phyloP scores from a whole-genome alignment of 2,797 vertebrate genomes.

The Brachymystax lenok region DNA sequence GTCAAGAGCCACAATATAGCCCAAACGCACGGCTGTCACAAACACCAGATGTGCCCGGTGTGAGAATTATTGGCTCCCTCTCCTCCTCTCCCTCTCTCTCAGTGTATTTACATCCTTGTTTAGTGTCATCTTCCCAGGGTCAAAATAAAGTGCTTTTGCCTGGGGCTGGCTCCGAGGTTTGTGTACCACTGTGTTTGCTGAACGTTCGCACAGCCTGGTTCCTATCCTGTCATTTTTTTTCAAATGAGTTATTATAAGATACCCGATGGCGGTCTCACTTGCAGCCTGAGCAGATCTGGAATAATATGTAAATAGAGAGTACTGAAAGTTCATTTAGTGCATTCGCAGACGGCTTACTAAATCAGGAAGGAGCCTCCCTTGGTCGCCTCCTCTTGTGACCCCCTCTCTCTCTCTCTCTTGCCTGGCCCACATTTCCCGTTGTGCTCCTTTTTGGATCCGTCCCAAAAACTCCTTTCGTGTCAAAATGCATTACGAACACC shows the following conservation, averaged over 20 bases:
- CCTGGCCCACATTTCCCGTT: constrained; percentile 28
- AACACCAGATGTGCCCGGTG: constrained; percentile 49
- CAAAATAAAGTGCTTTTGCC: constrained; percentile 61
- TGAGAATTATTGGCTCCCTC: constrained; percentile 33
- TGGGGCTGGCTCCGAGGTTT: constrained; percentile 64
- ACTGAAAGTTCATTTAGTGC: constrained; percentile 41
- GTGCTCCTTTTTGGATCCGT: constrained; percentile 69
- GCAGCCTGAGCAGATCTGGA: constrained; percentile 44
- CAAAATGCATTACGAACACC: constrained; percentile 83
- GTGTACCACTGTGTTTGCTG: constrained; percentile 64
- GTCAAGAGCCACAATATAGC: neutral
- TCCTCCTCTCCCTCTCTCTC: neutral
- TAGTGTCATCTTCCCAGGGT: constrained; percentile 66
- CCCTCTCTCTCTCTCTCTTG: neutral
- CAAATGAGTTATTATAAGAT: constrained; percentile 60
- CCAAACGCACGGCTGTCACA: constrained; percentile 21
- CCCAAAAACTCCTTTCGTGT: constrained; percentile 76
- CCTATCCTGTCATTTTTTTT: constrained; percentile 34
- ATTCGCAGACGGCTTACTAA: constrained; percentile 37
- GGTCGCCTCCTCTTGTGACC: neutral
- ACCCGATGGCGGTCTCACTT: constrained; percentile 45
- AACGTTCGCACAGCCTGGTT: constrained; percentile 44
- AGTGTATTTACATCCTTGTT: constrained; percentile 69
- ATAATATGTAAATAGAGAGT: constrained; percentile 64
- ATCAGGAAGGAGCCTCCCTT: constrained; percentile 25